Base-by-base conservation (phyloP, 1,140 invertebrate genomes). In the Macrotrachela quadricornifera region DNA sequence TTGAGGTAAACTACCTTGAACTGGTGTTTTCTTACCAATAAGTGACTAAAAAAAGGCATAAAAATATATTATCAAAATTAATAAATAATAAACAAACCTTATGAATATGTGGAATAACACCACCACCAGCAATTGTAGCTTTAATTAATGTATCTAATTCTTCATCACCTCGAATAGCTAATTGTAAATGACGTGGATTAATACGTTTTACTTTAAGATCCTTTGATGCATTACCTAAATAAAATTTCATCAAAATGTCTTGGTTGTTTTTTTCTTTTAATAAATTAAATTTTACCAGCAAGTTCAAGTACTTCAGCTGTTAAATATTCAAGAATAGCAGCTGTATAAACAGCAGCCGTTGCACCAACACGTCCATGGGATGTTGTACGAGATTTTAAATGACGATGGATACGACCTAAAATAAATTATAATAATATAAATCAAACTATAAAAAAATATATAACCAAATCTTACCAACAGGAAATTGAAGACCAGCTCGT, bases 151-250 rank as follows among this genome's bases (percentile, higher is more conserved):
- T 92, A 76, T 97, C 91, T 70, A 99, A 76, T 74, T 99, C 92
- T 76, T 97, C 92, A 63, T 99, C 92, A 71, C 92, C 91, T 73
- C 92, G 78, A 70, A 97, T 97, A 59, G 92, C 92, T 51, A 97
- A 74, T 71, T 97, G 92, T 66, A 99, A 80, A 77, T 97, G 92
- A 69, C 92, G 80, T 40, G 92, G 92, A 42, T 91, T 97, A 61
- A 99, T 97, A 79, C 92, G 83, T 74, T 97, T 97, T 56, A 96
- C 91, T 76, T 97, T 96, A 62, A 97, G 78, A 80, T 97, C 92
- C 70, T 97, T 99, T 58, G 86, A 92, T 46, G 92, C 92, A 70
- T 99, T 99, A 48, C 92, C 21, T 30, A 30, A 30, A 30, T 8
- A 30, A 30, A 30, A 30, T 4, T 30, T n/a, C n/a, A 30, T 30